Base-by-base conservation (phyloP, 2,797 vertebrate genomes). In the Danio albolineatus region DNA sequence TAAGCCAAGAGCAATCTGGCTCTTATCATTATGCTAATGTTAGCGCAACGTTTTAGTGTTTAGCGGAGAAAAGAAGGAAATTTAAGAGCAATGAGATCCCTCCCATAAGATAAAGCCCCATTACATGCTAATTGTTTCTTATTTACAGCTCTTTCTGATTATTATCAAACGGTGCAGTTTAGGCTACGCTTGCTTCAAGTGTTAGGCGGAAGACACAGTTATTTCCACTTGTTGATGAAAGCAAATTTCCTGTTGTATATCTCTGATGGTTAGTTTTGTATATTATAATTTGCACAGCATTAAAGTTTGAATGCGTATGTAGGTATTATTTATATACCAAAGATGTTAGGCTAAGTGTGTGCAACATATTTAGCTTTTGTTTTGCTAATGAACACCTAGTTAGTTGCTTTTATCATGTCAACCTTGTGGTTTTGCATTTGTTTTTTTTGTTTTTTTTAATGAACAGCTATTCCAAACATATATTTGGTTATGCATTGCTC, bases 121-220 rank as follows among this genome's bases (percentile, higher is more conserved):
- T 92, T 93, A 93, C 88, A 91, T 92, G 88, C 85, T 88, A 92
- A 92, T 91, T 90, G 79, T 61, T 86, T 79, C 85, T 83, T 81
- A 87, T 92, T 92, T 89, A 75, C 85, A 85, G 82, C 78, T 80
- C 88, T 85, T 88, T 84, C 71, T 90, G 92, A 93, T 94, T 14
- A 7, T 62, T 83, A 91, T 91, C 90, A 76, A 13, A 44, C 54
- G n/a, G 28, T 36, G 41, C 16, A 19, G 69, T 49, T 76, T 41
- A 54, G 62, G 64, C 36, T 67, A 41, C 70, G 46, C 78, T 41
- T 51, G 70, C 19, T 74, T 71, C 28, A 62, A 80, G 87, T 78
- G 49, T 69, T 44, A 69, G 21, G 61, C 46, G 57, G 73, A 87
- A 84, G 69, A n/a, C 7, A 43, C 70, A 43, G 57, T 79, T 76